Evolutionary conservation across 2,113 vertebrate species (phyloP).

Genomic region (human (Homo sapiens)): GRCh38 chr1:238909501-238910000

Average conservation of each 20-base stretch:
- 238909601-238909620: not conserved
- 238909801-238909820: not conserved
- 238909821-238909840: not conserved
- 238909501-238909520: not conserved
- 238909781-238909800: not conserved
- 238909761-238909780: not conserved
- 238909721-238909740: not conserved
- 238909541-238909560: not conserved
- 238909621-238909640: not conserved
- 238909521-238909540: not conserved
- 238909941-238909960: no score
- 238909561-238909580: not conserved
- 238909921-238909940: no score
- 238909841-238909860: not conserved
- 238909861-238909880: not conserved
- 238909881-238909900: not conserved
- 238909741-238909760: not conserved
- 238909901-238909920: no score
- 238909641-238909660: not conserved
- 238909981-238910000: no score
- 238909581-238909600: not conserved
- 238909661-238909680: not conserved
- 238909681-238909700: not conserved
- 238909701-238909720: not conserved
- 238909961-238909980: no score